A percentile compares a stretch with the other conserved stretches of the same genome.
Evolutionary conservation across 2,888 invertebrate genomes (phyloP).

Genomic region (Lasioglossum lativentre): DNA sequence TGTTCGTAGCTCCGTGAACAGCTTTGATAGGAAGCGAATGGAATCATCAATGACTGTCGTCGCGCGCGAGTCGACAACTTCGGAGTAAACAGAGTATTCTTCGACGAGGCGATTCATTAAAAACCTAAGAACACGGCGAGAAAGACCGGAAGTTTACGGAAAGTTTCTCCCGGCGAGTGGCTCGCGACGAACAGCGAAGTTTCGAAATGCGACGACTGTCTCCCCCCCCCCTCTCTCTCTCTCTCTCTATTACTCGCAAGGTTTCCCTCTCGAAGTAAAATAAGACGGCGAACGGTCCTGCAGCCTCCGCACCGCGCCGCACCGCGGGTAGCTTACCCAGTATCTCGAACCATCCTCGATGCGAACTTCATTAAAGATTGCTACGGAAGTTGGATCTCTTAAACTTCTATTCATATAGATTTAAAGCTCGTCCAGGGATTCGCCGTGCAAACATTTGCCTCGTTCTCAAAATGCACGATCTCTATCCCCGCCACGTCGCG

Average conservation of each 20-base stretch:
- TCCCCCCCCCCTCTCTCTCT: neutral
- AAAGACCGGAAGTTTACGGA: slow-evolving; percentile 50
- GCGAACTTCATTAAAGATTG: slow-evolving; percentile 66
- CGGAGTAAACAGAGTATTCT: slow-evolving; percentile 60
- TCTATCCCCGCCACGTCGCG: neutral
- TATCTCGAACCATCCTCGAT: slow-evolving; percentile 54
- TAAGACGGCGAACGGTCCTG: slow-evolving; percentile 40
- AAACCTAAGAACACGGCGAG: slow-evolving; percentile 50
- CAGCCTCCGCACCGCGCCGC: no score
- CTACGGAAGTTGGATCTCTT: slow-evolving; percentile 38
- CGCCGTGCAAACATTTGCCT: slow-evolving; percentile 52
- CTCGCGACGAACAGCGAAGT: slow-evolving; percentile 55
- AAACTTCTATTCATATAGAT: slow-evolving; percentile 54
- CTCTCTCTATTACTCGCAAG: neutral
- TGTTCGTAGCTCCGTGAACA: neutral
- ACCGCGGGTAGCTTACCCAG: slow-evolving; percentile 54
- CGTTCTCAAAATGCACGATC: slow-evolving; percentile 39
- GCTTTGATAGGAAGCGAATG: slow-evolving; percentile 27
- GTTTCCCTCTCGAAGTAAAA: slow-evolving; percentile 14
- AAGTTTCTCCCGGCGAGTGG: slow-evolving; percentile 52
- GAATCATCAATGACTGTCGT: slow-evolving; percentile 18
- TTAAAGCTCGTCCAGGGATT: slow-evolving; percentile 45
- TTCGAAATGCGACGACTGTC: slow-evolving; percentile 33
- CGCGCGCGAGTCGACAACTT: slow-evolving; percentile 28
- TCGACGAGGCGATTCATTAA: slow-evolving; percentile 64